A percentile compares a stretch with the other conserved stretches of the same genome.
Conservation (phyloP, 2,888 invertebrate species). For the Lasius fuliginosus region DNA sequence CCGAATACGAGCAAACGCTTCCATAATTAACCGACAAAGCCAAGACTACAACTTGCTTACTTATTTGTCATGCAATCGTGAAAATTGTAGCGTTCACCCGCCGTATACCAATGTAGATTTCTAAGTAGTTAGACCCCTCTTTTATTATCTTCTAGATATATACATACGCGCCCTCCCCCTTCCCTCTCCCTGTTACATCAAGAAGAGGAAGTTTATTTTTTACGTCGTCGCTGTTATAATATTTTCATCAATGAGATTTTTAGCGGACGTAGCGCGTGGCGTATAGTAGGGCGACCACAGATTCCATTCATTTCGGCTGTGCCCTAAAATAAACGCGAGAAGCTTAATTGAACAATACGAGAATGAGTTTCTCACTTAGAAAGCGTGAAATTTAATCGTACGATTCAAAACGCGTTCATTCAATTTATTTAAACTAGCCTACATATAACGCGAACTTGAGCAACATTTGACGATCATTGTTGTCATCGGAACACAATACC, state of each 20-base stretch:
- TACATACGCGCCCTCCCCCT: background rate
- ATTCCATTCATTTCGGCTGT: slow-evolving; percentile 55
- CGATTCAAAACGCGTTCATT: slow-evolving; percentile 31
- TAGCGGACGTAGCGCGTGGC: background rate
- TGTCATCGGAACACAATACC: background rate
- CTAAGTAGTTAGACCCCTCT: slow-evolving; percentile 51
- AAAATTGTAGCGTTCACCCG: slow-evolving; percentile 48
- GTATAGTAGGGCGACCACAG: slow-evolving; percentile 20
- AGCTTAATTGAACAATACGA: slow-evolving; percentile 4
- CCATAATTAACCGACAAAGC: slow-evolving; percentile 47
- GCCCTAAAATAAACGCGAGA: slow-evolving; percentile 13
- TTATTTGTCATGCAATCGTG: slow-evolving; percentile 56
- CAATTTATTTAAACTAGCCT: background rate
- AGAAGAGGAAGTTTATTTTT: slow-evolving; percentile 37
- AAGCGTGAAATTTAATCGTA: slow-evolving; percentile 27
- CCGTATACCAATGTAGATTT: slow-evolving; percentile 51
- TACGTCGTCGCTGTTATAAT: slow-evolving; percentile 34
- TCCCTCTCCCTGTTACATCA: background rate
- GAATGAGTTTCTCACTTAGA: slow-evolving; percentile 19
- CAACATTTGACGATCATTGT: slow-evolving; percentile 45
- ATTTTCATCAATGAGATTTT: slow-evolving; percentile 35
- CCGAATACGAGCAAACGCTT: slow-evolving; percentile 59
- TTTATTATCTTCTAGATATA: background rate
- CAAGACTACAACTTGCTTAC: slow-evolving; percentile 54
- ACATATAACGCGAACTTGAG: slow-evolving; percentile 4